phyloP scores from a whole-genome alignment of 2,113 vertebrate genomes.

The Pterocles burchelli region DNA sequence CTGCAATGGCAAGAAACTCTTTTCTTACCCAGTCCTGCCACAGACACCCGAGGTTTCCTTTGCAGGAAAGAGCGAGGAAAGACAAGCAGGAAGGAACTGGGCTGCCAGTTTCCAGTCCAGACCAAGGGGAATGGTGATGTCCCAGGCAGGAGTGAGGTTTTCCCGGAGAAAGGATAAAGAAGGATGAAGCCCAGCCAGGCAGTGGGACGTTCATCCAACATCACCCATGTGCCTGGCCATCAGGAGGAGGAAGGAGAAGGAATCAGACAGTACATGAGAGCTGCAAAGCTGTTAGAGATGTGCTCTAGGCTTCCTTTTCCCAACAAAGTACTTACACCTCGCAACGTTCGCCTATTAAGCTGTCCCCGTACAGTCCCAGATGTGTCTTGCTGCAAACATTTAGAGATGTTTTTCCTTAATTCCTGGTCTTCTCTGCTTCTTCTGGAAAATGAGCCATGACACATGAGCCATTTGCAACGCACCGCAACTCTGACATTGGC shows the following conservation, averaged over 20 bases:
- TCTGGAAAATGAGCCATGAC: conserved; percentile 59
- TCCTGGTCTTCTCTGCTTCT: background rate
- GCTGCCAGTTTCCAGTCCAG: background rate
- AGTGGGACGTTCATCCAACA: fast-evolving
- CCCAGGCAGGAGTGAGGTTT: background rate
- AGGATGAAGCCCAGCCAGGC: background rate
- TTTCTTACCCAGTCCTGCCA: background rate
- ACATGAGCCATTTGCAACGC: background rate
- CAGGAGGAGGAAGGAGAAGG: background rate
- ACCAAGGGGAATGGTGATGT: fast-evolving
- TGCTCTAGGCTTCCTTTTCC: background rate
- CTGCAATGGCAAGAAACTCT: background rate
- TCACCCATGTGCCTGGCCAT: too few species aligned
- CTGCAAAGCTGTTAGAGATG: background rate
- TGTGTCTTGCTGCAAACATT: background rate
- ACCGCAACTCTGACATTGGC: background rate
- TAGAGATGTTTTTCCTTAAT: background rate
- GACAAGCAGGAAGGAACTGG: fast-evolving
- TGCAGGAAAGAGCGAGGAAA: fast-evolving
- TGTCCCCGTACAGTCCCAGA: background rate
- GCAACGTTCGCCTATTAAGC: background rate
- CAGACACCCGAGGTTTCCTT: background rate
- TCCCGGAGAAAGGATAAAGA: background rate
- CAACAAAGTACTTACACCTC: background rate
- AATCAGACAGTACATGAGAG: background rate